Percentiles rank a stretch among this genome's conserved stretches.
Evolutionary conservation across 2,888 invertebrate genomes (phyloP).

Genomic region (Electrophaes corylata): DNA sequence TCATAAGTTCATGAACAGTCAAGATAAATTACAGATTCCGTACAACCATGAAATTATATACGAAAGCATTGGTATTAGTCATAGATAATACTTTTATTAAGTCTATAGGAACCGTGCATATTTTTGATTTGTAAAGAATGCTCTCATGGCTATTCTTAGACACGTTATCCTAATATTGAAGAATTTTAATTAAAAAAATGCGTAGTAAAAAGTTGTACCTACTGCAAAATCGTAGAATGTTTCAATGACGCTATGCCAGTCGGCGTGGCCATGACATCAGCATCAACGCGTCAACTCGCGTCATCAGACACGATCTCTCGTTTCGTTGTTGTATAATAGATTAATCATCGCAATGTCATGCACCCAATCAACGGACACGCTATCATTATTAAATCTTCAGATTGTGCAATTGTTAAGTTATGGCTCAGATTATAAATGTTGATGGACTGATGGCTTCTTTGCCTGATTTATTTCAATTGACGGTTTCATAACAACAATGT

Average conservation of each 20-base stretch:
- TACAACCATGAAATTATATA: constrained; percentile 4
- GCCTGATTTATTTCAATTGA: constrained; percentile 35
- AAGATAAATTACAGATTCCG: constrained; percentile 13
- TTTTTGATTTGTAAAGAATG: background rate
- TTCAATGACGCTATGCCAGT: constrained; percentile 57
- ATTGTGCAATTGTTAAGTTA: constrained; percentile 51
- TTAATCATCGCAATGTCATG: constrained; percentile 67
- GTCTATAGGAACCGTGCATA: background rate
- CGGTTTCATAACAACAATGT: background rate
- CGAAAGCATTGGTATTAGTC: constrained; percentile 3
- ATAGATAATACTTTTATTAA: background rate
- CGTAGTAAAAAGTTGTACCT: constrained; percentile 30
- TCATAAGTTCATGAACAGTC: constrained; percentile 17
- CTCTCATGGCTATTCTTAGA: constrained; percentile 2
- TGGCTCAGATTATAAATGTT: constrained; percentile 44
- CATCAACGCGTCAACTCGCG: constrained; percentile 68
- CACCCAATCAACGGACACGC: constrained; percentile 58
- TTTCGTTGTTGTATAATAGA: constrained; percentile 54
- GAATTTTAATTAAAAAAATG: constrained; percentile 11
- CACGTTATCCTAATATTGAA: constrained; percentile 1
- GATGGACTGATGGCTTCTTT: constrained; percentile 41
- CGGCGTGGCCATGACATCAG: constrained; percentile 75
- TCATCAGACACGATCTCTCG: constrained; percentile 67
- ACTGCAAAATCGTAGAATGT: constrained; percentile 36
- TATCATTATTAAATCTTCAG: constrained; percentile 60